Evolutionary conservation across 2,797 vertebrate genomes (phyloP).

Genomic region (Lycodopsis pacificus): DNA sequence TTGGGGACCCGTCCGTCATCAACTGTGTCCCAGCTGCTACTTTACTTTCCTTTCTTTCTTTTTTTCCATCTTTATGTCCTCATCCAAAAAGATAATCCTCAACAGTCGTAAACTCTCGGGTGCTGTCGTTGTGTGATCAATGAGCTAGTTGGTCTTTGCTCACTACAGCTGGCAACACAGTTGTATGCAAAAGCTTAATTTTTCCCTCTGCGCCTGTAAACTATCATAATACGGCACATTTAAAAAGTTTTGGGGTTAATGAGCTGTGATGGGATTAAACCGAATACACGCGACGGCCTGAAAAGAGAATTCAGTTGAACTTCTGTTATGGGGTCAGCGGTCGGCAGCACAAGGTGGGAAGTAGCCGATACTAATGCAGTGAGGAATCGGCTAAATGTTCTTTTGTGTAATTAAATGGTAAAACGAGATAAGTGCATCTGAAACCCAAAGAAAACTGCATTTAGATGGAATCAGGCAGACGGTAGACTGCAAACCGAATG

Average conservation of each 20-base stretch:
- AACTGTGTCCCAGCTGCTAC: background rate
- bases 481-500: background rate
- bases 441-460: background rate
- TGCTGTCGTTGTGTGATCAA: background rate
- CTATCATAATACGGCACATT: background rate
- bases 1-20: background rate
- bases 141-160: background rate
- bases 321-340: background rate
- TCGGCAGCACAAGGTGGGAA: background rate
- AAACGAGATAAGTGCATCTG: background rate
- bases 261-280: background rate
- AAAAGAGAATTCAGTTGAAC: background rate
- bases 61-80: background rate
- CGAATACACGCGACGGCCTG: background rate
- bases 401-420: background rate
- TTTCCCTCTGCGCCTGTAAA: background rate
- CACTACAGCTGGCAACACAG: background rate
- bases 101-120: background rate
- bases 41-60: background rate
- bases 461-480: too few species aligned
- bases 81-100: background rate
- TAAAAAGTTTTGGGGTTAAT: background rate
- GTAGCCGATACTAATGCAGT: slow-evolving; percentile 15
- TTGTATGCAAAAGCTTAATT: background rate
- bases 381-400: background rate